A percentile compares a stretch with the other conserved stretches of the same genome.
These are phyloP conservation scores for Nineta flava DNA, from an alignment of 2,888 invertebrate species.

Conservation along the genomic window DNA sequence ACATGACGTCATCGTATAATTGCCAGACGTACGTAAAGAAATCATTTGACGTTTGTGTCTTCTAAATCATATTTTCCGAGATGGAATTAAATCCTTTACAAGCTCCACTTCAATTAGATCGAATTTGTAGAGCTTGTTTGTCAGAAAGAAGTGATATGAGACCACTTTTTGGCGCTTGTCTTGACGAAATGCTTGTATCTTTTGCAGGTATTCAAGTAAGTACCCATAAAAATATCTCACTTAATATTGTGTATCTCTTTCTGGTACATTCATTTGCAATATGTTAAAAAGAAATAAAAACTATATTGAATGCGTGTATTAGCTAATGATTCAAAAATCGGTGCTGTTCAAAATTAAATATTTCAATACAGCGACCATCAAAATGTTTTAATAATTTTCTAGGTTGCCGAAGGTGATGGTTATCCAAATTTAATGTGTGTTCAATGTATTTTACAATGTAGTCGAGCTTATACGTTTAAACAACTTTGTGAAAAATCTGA, in stretches of 20 bases:
- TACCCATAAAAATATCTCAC: neutral
- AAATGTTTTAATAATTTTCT: conserved; percentile 3
- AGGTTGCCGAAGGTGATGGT: conserved; percentile 31
- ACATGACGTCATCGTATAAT: neutral
- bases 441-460: conserved; percentile 33
- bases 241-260: neutral
- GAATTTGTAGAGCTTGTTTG: conserved; percentile 31
- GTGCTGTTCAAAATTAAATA: neutral
- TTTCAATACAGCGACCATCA: neutral
- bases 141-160: conserved; percentile 31
- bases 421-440: conserved; percentile 32
- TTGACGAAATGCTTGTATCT: conserved; percentile 31
- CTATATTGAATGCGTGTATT: neutral
- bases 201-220: conserved; percentile 28
- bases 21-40: neutral
- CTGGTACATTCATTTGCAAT: neutral
- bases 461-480: conserved; percentile 33
- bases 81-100: conserved; percentile 29
- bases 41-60: conserved; percentile 20
- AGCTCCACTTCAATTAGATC: conserved; percentile 27
- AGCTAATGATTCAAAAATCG: neutral
- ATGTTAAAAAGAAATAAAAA: neutral
- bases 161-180: conserved; percentile 30
- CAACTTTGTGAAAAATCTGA: conserved; percentile 32
- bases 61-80: conserved; percentile 11